These are phyloP conservation scores for Venustoraphidia nigricollis DNA, from an alignment of 2,888 invertebrate genomes.

Conservation along the genomic window DNA sequence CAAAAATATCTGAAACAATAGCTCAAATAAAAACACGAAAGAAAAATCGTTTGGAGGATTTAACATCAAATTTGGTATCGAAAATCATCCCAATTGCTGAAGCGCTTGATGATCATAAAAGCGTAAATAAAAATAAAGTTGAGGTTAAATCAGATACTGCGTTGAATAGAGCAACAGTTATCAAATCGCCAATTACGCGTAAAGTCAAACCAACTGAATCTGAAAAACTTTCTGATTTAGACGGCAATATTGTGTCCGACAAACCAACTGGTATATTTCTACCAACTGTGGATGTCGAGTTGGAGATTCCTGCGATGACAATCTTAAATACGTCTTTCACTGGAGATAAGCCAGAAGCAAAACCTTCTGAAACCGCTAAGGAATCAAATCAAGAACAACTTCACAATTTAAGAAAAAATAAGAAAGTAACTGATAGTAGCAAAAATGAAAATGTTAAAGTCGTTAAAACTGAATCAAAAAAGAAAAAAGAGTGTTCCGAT, in stretches of 20 bases:
- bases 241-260: conserved; percentile 15
- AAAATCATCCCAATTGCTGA: conserved; percentile 41
- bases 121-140: conserved; percentile 35
- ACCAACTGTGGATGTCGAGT: conserved; percentile 49
- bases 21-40: conserved; percentile 39
- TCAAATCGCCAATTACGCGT: conserved; percentile 39
- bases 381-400: conserved; percentile 31
- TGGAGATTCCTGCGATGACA: conserved; percentile 44
- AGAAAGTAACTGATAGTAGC: conserved; percentile 18
- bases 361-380: conserved; percentile 23
- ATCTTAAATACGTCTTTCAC: conserved; percentile 27
- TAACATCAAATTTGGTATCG: conserved; percentile 41
- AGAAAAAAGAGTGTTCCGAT: background rate
- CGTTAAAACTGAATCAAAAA: conserved; percentile 23
- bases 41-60: conserved; percentile 44
- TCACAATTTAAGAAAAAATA: conserved; percentile 32
- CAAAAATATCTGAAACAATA: conserved; percentile 28
- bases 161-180: conserved; percentile 33
- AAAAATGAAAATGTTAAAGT: conserved; percentile 23
- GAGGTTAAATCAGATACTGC: conserved; percentile 14
- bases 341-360: conserved; percentile 27
- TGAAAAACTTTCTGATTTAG: conserved; percentile 27
- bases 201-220: conserved; percentile 30
- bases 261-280: conserved; percentile 54
- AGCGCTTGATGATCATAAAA: conserved; percentile 35